Evolutionary conservation across 2,888 invertebrate genomes (phyloP), one percentile per base, ranked within the genome.

Genomic region (Ormyrus labotus): DNA sequence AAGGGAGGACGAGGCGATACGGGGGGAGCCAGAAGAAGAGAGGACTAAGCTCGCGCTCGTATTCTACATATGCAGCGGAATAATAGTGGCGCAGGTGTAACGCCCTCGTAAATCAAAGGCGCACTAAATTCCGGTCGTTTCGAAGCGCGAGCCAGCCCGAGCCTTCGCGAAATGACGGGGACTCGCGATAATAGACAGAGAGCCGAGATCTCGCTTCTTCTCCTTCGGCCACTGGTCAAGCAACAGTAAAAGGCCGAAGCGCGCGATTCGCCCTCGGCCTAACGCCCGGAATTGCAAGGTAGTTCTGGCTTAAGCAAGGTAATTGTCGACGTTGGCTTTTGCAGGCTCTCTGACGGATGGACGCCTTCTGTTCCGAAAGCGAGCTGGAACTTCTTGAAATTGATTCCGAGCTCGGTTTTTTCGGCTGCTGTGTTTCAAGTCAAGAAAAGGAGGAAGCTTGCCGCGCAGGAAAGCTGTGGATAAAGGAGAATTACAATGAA

Each of bases 81-180:
- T 81, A 73, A 80, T 78, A 78, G 73, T 79, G 81, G 72, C 81
- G 82, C 85, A 86, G 85, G 86, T 86, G 86, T 84, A 85, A 85
- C 81, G 84, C 81, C 83, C 85, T 85, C 86, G 85, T 86, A 87
- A 87, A 87, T 87, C 85, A 85, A 83, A 83, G 81, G 74, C 77
- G 82, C 85, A 85, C 84, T 85, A 85, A 85, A 86, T 84, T 86
- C 85, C 81, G 83, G 81, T 85, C 83, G 84, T 84, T 85, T 69
- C 83, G 80, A 73, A 70, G 53, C 63, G 34, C 63, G 64, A 48
- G 53, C 53, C 10, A 48, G 53, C 53, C 10, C 58, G 55, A 71
- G 71, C 71, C 78, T 78, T 57, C 51, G 80, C 82, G 82, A 85
- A 86, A 86, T 85, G 84, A 86, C 84, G 83, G 73, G 55, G 34